Evolutionary conservation across 2,113 vertebrate species (phyloP), one percentile per base, ranked within the genome.

Genomic region (Balaenoptera acutorostrata): DNA sequence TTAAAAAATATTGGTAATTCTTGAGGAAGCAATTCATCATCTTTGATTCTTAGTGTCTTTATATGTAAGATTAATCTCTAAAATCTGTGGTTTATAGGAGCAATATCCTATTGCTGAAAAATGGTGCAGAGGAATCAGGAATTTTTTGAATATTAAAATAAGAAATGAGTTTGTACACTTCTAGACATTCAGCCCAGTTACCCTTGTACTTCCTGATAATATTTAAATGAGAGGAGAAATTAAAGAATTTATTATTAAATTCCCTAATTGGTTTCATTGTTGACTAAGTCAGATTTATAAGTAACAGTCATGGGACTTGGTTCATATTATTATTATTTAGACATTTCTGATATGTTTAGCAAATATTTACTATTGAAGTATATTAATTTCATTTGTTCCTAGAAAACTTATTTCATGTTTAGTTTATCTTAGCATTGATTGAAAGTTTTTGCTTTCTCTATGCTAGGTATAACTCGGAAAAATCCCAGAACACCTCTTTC

Each of bases 401-500:
- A 96, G 0, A 72, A 80, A 96, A 97, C 77, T 72, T 96, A 25
- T 97, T 97, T 92, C 49, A 39, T 89, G 21, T 88, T 96, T 72
- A 95, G 44, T 97, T 93, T 59, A 92, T 25, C 4, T 92, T 94
- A n/a, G 36, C 90, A 96, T 82, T 95, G 95, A 97, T 88, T 95
- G 87, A 97, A 97, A 77, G 0, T 66, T 91, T 72, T 61, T 96
- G 20, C n/a, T 96, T 49, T 98, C 83, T 97, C 89, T 98, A 74
- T 93, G 93, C 98, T 99, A 99, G 99, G 98, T 99, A 99, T 99
- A 98, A 98, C 99, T 96, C 98, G 99, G 68, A 99, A 98, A 98
- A 99, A 98, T 98, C 99, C 99, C 0, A 99, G 99, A 33, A 99
- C 99, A 0, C 99, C 99, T 0, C 99, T 99, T 89, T 99, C 99